Base-by-base conservation (phyloP, 2,797 vertebrate species). In the Acanthornis magna region DNA sequence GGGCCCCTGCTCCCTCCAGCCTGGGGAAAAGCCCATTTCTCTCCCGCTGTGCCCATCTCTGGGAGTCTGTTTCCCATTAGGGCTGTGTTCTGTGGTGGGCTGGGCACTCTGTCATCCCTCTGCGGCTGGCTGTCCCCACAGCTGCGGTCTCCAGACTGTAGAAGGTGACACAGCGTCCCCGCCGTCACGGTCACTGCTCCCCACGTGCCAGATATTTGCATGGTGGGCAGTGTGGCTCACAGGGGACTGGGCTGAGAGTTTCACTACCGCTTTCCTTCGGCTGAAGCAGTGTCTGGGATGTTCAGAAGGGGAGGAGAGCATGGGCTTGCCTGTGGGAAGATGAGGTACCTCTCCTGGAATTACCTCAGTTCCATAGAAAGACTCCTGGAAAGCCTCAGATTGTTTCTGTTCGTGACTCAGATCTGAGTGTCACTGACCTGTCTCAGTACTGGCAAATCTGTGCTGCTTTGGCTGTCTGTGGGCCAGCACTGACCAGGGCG, bases 81-180 rank as follows among this genome's bases (percentile, higher is more conserved):
- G 65, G 43, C 80, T 48, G 29, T 10, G 45, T 36, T 63, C 55
- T 3, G 1, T 0, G 0, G 53, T 9, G 29, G 53, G 36, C 51
- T 82, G 0, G 0, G 67, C 20, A 9, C 43, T 38, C 45, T n/a
- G 9, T 7, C 65, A 32, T 40, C 68, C 20, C 34, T 38, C 42
- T 63, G 89, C 0, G 13, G 78, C 78, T 7, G 2, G 38, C 1
- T 0, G 27, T 63, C 27, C 55, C 32, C 5, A 5, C 38, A 1
- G 0, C 74, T 62, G 89, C 0, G 0, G 40, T 53, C 26, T 26
- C 62, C 11, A 6, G 45, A n/a, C 66, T 51, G 18, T 53, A 5
- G 25, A 11, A 2, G 2, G 36, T 38, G 67, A n/a, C 0, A 0
- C 30, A 19, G 50, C 1, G 0, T 60, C 84, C 29, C 42, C 2